These are phyloP conservation scores for Scaptomyza montana DNA, from an alignment of 1,140 invertebrate species.

Conservation along the genomic window DNA sequence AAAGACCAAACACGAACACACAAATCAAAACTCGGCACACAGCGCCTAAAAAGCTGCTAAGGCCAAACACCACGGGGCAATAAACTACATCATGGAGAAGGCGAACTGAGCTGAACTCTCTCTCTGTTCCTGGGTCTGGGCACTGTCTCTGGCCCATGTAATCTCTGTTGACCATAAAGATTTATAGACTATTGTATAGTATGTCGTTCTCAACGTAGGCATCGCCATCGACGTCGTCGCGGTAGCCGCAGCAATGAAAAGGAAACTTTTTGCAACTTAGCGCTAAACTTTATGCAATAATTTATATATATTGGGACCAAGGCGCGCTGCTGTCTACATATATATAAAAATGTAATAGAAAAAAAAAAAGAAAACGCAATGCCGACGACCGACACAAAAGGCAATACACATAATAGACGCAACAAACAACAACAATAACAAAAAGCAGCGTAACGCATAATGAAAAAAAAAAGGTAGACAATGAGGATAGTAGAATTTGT, in stretches of 20 bases:
- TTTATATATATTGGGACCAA: conserved; percentile 77
- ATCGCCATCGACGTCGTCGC: conserved; percentile 31
- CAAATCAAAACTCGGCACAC: conserved; percentile 71
- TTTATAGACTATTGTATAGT: conserved; percentile 80
- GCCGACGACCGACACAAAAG: conserved; percentile 70
- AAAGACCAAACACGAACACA: conserved; percentile 45
- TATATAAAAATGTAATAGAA: conserved; percentile 52
- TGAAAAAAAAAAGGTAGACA: conserved; percentile 26
- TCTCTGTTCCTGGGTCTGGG: conserved; percentile 11
- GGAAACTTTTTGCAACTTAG: conserved; percentile 83
- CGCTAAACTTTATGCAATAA: conserved; percentile 83
- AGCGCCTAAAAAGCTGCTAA: conserved; percentile 73
- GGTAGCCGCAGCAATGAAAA: conserved; percentile 74
- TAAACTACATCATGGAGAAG: conserved; percentile 58
- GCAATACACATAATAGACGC: conserved; percentile 62
- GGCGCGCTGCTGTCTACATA: conserved; percentile 23
- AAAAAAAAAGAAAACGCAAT: conserved; percentile 52
- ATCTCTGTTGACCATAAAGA: conserved; percentile 82
- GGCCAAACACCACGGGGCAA: conserved; percentile 55
- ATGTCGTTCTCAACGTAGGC: conserved; percentile 59
- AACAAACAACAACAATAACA: conserved; percentile 39
- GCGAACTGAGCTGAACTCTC: conserved; percentile 6
- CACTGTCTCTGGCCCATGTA: conserved; percentile 58
- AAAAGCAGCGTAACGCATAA: conserved; percentile 50
- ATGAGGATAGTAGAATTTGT: background rate